Percentiles rank a stretch among this genome's conserved stretches.
phyloP scores from a whole-genome alignment of 2,888 invertebrate species.

The Philereme vetulata region DNA sequence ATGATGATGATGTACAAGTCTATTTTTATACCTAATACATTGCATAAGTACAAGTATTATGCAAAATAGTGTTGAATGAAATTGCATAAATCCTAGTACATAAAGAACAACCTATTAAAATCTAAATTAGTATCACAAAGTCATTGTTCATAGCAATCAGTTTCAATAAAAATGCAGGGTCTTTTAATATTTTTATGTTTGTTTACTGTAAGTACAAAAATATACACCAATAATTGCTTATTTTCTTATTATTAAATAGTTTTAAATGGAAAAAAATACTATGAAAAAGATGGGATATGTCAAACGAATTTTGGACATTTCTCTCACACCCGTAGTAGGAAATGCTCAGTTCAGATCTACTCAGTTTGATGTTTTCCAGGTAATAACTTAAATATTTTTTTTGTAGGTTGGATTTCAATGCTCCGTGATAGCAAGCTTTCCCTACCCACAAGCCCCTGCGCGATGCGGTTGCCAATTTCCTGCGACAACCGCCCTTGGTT shows the following conservation, averaged over 20 bases:
- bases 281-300: no score
- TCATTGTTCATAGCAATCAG: neutral
- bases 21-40: neutral
- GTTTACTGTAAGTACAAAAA: constrained; percentile 17
- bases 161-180: constrained; percentile 12
- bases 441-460: constrained; percentile 2
- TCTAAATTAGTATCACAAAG: constrained; percentile 1
- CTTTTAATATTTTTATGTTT: constrained; percentile 2
- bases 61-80: constrained; percentile 15
- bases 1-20: no score
- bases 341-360: no score
- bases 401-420: constrained; percentile 11
- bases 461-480: constrained; percentile 8
- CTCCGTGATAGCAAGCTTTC: constrained; percentile 9
- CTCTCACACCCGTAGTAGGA: no score
- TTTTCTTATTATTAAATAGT: neutral
- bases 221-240: neutral
- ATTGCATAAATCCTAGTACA: constrained; percentile 30
- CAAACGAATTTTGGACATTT: no score
- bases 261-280: no score
- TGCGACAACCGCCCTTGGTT: constrained; percentile 1
- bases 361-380: neutral
- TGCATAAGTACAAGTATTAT: constrained; percentile 1
- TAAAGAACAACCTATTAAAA: constrained; percentile 12
- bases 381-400: neutral